These are phyloP conservation scores for Dolichopus griseipennis DNA, from an alignment of 2,888 invertebrate genomes.

Conservation along the genomic window DNA sequence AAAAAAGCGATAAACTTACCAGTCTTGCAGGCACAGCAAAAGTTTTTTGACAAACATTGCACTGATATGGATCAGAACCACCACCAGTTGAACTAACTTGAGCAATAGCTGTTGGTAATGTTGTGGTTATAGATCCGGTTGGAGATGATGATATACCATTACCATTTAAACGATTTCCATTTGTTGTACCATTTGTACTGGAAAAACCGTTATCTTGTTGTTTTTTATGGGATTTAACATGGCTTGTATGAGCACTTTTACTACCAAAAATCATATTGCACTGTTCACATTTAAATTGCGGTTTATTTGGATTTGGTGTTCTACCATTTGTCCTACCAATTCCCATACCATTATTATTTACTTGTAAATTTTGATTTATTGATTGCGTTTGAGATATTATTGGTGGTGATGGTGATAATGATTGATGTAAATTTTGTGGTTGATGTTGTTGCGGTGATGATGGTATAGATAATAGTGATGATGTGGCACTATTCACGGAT, in stretches of 20 bases:
- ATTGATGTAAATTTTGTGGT: constrained; percentile 7
- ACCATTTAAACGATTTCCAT: constrained; percentile 28
- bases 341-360: constrained; percentile 1
- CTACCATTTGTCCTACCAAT: constrained; percentile 7
- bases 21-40: constrained; percentile 84
- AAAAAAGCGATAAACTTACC: too few species aligned
- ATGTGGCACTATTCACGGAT: constrained; percentile 13
- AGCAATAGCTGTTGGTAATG: constrained; percentile 38
- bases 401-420: constrained; percentile 12
- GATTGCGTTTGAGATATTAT: neutral
- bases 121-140: constrained; percentile 31
- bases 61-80: constrained; percentile 67
- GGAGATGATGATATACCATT: constrained; percentile 22
- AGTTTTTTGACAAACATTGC: constrained; percentile 83
- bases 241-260: constrained; percentile 65
- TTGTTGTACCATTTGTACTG: neutral
- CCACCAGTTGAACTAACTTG: constrained; percentile 34
- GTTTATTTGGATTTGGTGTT: constrained; percentile 36
- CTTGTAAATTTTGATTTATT: neutral
- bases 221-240: constrained; percentile 56
- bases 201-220: constrained; percentile 25
- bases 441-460: constrained; percentile 15
- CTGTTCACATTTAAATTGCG: constrained; percentile 56
- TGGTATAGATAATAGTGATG: constrained; percentile 27
- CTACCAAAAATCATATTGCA: constrained; percentile 68